Conservation (phyloP, 2,113 vertebrate genomes). For the Aegithalos caudatus region DNA sequence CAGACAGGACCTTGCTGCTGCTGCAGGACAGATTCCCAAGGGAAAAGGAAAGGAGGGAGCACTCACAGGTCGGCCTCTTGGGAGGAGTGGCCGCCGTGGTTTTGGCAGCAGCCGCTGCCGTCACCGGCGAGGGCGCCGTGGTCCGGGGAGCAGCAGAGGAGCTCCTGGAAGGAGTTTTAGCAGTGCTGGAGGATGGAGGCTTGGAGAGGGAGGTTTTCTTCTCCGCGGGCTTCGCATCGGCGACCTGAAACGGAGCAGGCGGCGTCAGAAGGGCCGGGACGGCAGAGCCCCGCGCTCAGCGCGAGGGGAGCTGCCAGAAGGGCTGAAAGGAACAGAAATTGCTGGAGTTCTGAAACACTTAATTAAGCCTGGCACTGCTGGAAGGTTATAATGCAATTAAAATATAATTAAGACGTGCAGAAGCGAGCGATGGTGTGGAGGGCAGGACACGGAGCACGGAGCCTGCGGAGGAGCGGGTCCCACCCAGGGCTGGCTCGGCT, state of each 20-base stretch:
- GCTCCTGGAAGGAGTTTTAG: slow-evolving; percentile 35
- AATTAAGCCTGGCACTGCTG: neutral
- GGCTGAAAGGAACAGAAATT: fast-evolving
- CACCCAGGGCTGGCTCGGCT: neutral
- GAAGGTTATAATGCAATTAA: neutral
- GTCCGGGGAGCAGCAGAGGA: slow-evolving; percentile 60
- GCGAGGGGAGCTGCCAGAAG: fast-evolving
- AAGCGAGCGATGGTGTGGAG: fast-evolving
- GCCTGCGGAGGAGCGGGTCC: neutral
- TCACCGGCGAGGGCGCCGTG: slow-evolving; percentile 47
- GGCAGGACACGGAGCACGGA: neutral
- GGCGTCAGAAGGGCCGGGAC: fast-evolving
- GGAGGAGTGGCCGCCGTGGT: slow-evolving; percentile 39
- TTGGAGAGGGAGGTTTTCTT: slow-evolving; percentile 75
- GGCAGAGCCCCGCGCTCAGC: neutral
- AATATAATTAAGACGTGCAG: fast-evolving
- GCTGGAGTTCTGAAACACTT: fast-evolving
- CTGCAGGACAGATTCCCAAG: neutral
- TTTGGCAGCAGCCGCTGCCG: neutral
- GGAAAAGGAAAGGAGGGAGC: fast-evolving
- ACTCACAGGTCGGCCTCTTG: slow-evolving; percentile 79
- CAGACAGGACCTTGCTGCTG: neutral
- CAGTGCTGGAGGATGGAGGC: slow-evolving; percentile 21
- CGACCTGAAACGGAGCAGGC: neutral
- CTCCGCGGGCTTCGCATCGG: slow-evolving; percentile 75